Base-by-base conservation (phyloP, 2,797 vertebrate species). In the Takifugu rubripes region DNA sequence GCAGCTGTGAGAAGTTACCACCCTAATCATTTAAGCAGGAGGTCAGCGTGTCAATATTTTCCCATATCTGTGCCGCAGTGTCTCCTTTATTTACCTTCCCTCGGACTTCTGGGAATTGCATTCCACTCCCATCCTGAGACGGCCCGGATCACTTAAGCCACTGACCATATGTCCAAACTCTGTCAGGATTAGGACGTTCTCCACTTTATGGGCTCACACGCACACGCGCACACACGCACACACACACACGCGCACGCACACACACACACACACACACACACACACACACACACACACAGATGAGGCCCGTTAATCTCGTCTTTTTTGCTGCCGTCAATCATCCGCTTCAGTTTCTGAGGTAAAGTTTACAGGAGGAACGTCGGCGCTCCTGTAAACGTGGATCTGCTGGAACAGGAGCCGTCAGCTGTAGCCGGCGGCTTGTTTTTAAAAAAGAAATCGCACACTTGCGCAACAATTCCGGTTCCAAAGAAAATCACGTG, bases 161-260 rank as follows among this genome's bases (percentile, higher is more conserved):
- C 77, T 49, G 80, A 76, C 85, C 87, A 86, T 84, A 81, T 86
- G 85, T 86, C 87, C 81, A 78, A 83, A 86, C 80, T 82, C 75
- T 50, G 6, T 21, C 36, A 5, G 83, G 82, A 88, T 88, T 86
- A 86, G 50, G 60, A 72, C 85, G 85, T 86, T 87, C 85, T 85
- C 77, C 71, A 60, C 80, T 82, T 83, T 76, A 83, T 77, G 70
- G 78, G 64, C 52, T 31, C 15, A 44, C 2, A 3, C 16, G 12
- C 6, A 5, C 21, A 21, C n/a, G n/a, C n/a, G n/a, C 21, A 1
- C 1, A 21, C n/a, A n/a, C n/a, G n/a, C n/a, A n/a, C n/a, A n/a
- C 21, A 21, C 21, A 1, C 21, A 21, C 21, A 21, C 21, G 21
- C 21, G 17, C 17, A 17, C 17, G 17, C 17, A 17, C 17, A 17